These are phyloP conservation scores for Eretmocerus hayati DNA, from an alignment of 2,888 invertebrate species.

Conservation along the genomic window DNA sequence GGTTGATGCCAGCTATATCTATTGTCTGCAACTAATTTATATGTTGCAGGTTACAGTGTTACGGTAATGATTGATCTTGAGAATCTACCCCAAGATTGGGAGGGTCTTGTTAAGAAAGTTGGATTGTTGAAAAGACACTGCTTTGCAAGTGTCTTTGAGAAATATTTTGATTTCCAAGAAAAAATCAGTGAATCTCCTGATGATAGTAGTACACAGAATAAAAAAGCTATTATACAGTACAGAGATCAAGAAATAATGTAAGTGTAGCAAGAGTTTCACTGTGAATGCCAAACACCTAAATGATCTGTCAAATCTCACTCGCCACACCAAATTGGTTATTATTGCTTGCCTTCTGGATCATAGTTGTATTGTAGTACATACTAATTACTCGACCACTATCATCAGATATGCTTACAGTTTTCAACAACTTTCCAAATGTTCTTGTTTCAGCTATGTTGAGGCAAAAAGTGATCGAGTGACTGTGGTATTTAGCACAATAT, in stretches of 20 bases:
- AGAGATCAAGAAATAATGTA: constrained; percentile 98
- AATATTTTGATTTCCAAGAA: constrained; percentile 97
- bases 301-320: no score
- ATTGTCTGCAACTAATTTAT: no score
- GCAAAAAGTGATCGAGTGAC: constrained; percentile 98
- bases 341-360: no score
- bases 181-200: constrained; percentile 95
- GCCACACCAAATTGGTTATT: no score
- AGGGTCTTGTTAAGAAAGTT: constrained; percentile 81
- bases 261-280: constrained; percentile 45
- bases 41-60: constrained; percentile 82
- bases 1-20: background rate
- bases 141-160: constrained; percentile 98
- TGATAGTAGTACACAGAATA: constrained; percentile 74
- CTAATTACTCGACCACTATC: constrained; percentile 4
- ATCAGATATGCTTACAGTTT: background rate
- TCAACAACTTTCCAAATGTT: background rate
- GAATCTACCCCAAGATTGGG: constrained; percentile 85
- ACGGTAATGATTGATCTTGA: constrained; percentile 89
- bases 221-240: constrained; percentile 96
- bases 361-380: no score
- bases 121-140: constrained; percentile 95
- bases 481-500: constrained; percentile 97
- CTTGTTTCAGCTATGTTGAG: constrained; percentile 87
- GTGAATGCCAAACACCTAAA: no score